Evolutionary conservation across 30 jellyfish, hydroid and myxozoan genomes (phyloP).

Genomic region (Aurelia sp.): DNA sequence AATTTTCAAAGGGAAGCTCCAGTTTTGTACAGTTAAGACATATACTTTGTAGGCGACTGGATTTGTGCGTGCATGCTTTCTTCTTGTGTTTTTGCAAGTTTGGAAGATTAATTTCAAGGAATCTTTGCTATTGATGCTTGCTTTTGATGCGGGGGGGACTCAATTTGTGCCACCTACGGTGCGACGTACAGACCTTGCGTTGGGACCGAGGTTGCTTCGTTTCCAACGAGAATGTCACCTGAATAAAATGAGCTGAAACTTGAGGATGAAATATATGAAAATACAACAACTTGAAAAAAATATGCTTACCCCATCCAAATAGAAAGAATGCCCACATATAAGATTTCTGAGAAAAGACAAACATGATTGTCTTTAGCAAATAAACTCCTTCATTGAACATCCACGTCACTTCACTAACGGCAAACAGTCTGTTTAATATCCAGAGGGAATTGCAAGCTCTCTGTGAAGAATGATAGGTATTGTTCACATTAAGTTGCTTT

Average conservation of each 20-base stretch:
- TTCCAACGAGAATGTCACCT: background rate
- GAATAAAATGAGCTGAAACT: background rate
- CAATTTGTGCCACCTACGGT: too few relatives aligned
- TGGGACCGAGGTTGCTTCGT: too few relatives aligned
- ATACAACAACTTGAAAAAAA: background rate
- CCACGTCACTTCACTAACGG: conserved; percentile 84
- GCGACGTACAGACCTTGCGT: too few relatives aligned
- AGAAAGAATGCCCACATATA: conserved; percentile 64
- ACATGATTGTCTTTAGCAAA: conserved; percentile 66
- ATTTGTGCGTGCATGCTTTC: too few relatives aligned
- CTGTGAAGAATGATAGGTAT: conserved; percentile 9
- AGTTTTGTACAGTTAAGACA: too few relatives aligned
- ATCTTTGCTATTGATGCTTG: too few relatives aligned
- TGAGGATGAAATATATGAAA: background rate
- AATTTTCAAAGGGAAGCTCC: too few relatives aligned
- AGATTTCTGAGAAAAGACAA: conserved; percentile 61
- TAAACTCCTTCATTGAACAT: conserved; percentile 91
- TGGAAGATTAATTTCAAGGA: too few relatives aligned
- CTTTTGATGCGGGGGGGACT: too few relatives aligned
- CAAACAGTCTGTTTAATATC: conserved; percentile 59
- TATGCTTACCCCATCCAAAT: conserved; percentile 89
- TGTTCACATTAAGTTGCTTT: too few relatives aligned
- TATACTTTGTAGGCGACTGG: too few relatives aligned
- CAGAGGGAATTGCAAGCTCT: conserved; percentile 56
- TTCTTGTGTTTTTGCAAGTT: too few relatives aligned